Percentiles rank a stretch among this genome's conserved stretches.
phyloP scores from a whole-genome alignment of 2,797 vertebrate genomes.

The Poeciliopsis gracilis region DNA sequence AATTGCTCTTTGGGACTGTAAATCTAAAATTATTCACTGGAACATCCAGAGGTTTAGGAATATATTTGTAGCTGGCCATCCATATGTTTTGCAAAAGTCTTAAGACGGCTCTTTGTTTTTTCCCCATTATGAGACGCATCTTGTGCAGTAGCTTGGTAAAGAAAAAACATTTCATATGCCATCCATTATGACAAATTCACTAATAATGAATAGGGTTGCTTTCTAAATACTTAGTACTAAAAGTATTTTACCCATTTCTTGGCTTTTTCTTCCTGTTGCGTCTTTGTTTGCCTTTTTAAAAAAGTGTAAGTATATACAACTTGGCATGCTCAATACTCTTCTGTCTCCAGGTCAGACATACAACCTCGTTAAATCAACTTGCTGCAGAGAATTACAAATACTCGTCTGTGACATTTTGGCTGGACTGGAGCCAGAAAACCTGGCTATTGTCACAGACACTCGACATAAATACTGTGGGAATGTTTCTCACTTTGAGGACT shows the following conservation, averaged over 20 bases:
- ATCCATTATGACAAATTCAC: not conserved
- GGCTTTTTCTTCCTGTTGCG: not conserved
- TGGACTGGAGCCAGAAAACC: slow-evolving; percentile 15
- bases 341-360: not conserved
- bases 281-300: not conserved
- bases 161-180: not conserved
- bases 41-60: not conserved
- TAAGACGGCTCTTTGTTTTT: no score
- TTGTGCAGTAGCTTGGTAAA: not conserved
- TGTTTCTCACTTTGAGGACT: slow-evolving; percentile 11
- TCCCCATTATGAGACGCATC: not conserved
- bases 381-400: slow-evolving; percentile 3
- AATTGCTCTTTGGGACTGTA: not conserved
- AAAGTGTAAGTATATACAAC: not conserved
- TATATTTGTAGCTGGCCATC: not conserved
- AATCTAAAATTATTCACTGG: not conserved
- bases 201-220: not conserved
- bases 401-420: not conserved
- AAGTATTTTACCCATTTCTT: not conserved
- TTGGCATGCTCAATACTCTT: not conserved
- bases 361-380: not conserved
- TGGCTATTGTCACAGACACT: not conserved
- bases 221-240: not conserved
- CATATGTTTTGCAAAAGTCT: not conserved
- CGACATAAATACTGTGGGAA: slow-evolving; percentile 16